Conservation (phyloP, 1,140 invertebrate genomes). For the Tyrophagus putrescentiae region DNA sequence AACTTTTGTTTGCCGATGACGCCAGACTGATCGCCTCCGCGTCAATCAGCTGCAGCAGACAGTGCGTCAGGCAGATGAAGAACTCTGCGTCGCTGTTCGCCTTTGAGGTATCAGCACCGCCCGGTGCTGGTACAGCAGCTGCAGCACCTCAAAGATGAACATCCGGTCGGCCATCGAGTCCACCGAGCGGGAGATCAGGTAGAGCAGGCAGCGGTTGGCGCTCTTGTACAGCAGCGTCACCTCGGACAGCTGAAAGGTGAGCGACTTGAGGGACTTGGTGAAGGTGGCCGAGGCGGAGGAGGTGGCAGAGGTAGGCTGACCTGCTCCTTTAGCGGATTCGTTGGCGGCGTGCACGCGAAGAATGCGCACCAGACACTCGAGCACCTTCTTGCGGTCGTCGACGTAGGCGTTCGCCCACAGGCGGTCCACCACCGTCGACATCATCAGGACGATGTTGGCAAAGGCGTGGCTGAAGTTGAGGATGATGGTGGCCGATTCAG, state of each 20-base stretch:
- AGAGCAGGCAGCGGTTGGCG: slow-evolving; percentile 82
- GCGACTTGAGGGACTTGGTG: not conserved
- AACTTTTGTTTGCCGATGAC: not conserved
- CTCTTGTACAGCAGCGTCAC: slow-evolving; percentile 55
- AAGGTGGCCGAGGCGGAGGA: not conserved
- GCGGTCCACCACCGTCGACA: slow-evolving; percentile 17
- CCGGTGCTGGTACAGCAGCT: slow-evolving; percentile 67
- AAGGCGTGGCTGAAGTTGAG: slow-evolving; percentile 8
- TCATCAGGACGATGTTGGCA: slow-evolving; percentile 13
- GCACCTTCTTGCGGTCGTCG: slow-evolving; percentile 11
- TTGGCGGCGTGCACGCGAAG: not conserved
- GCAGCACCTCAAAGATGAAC: slow-evolving; percentile 75
- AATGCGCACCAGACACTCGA: slow-evolving; percentile 17
- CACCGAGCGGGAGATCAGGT: slow-evolving; percentile 73
- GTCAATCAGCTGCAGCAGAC: slow-evolving; percentile 74
- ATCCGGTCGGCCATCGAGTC: slow-evolving; percentile 67
- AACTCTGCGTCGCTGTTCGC: slow-evolving; percentile 79
- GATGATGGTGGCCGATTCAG: not conserved
- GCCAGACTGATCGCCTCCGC: slow-evolving; percentile 19
- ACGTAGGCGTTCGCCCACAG: slow-evolving; percentile 22
- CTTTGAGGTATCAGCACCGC: slow-evolving; percentile 71
- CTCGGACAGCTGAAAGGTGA: slow-evolving; percentile 15
- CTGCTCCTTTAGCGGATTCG: not conserved
- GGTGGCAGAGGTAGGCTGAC: not conserved
- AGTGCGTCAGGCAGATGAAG: slow-evolving; percentile 84